Evolutionary conservation across 2,797 vertebrate genomes (phyloP).

Genomic region (Fratercula arctica): DNA sequence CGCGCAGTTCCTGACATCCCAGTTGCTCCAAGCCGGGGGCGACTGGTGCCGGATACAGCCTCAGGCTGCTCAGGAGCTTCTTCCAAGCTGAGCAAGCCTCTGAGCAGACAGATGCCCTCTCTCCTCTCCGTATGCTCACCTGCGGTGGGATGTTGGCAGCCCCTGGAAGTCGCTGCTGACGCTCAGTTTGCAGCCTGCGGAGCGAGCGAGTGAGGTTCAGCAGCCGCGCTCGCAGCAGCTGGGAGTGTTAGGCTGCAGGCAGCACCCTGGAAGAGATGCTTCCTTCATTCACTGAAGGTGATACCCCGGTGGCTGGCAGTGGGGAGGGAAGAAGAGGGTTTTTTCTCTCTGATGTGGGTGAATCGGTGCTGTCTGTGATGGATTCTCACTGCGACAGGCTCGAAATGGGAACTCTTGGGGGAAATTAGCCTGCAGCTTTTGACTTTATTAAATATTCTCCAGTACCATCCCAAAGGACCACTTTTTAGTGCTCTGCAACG

Average conservation of each 20-base stretch:
- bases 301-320: background rate
- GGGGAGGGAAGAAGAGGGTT: background rate
- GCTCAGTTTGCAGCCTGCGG: background rate
- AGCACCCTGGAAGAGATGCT: background rate
- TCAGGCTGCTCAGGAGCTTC: background rate
- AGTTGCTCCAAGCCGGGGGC: accelerated
- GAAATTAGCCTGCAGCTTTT: conserved; percentile 67
- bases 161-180: background rate
- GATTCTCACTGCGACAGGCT: conserved; percentile 37
- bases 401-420: conserved; percentile 38
- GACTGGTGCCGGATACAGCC: accelerated
- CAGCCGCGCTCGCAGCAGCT: accelerated
- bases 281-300: accelerated
- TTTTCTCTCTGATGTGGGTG: background rate
- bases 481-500: background rate
- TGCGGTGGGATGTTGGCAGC: background rate
- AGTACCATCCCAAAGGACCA: conserved; percentile 20
- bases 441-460: conserved; percentile 64
- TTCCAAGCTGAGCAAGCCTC: background rate
- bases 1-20: background rate
- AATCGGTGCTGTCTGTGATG: conserved; percentile 22
- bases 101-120: background rate
- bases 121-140: background rate
- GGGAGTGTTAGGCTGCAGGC: background rate
- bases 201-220: accelerated